Base-by-base conservation (phyloP, 2,113 vertebrate genomes). In the Oncorhynchus keta region DNA sequence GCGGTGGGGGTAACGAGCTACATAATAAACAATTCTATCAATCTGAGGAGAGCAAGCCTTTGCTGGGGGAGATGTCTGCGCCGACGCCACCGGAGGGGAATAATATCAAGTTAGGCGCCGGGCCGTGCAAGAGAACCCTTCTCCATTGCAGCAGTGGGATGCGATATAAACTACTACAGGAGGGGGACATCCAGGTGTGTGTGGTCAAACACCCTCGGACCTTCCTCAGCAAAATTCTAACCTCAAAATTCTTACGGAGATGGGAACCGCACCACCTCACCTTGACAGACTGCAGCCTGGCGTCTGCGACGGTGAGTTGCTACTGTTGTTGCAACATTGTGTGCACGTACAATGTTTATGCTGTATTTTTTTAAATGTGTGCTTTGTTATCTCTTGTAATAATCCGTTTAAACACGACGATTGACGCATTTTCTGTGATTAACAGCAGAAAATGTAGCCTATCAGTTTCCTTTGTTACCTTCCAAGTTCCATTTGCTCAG, bases 111-210 rank as follows among this genome's bases (percentile, higher is more conserved):
- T 89, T 90, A 91, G 95, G 93, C 76, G 96, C 96, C 22, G 96
- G 95, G 78, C 95, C 94, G 73, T 95, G 97, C 88, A 94, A 95
- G 87, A 94, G 96, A 85, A 85, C 93, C 84, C 93, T 95, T 73
- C 93, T 95, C 75, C 95, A 95, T 89, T 95, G 96, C 91, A 85
- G 87, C 95, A 93, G 94, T 86, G 93, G 93, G 22, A 97, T 99
- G 96, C 93, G 97, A 71, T 99, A 99, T 92, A 99, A 99, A 88
- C 95, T 99, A 86, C 95, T 99, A 79, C 97, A 97, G 89, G 97
- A 99, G 83, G 97, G 97, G 64, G 97, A 99, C 95, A 99, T 99
- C 85, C 97, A 99, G 95, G 97, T 99, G 90, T 99, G 97, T 89
- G 96, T 96, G 89, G 93, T 99, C 84, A 95, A 96, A 81, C 97